Base-by-base conservation (phyloP, 1,140 invertebrate species). In the Drosophila tropicalis region DNA sequence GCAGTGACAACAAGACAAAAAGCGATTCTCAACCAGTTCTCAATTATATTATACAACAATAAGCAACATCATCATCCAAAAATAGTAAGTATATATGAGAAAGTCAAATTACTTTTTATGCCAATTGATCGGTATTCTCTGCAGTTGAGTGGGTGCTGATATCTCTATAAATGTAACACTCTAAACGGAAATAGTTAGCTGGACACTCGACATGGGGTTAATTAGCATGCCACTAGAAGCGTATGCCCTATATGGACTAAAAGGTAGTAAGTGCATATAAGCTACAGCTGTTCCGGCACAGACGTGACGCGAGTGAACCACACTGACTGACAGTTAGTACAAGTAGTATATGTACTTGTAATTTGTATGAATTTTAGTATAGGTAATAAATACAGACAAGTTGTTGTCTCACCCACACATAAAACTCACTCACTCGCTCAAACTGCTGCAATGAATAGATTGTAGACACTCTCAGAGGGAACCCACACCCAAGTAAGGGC, bases 211-310 rank as follows among this genome's bases (percentile, higher is more conserved):
- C 36, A 69, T 44, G 72, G 66, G 77, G 77, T 70, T 89, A 89
- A 90, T 89, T 89, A 90, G 69, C 84, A 89, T 89, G 84, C 89
- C 74, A 80, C 72, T 39, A 39, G 22, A 54, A 22, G 25, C 68
- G 22, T 32, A 47, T 63, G 70, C 84, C 80, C 85, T 73, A 90
- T 79, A 81, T 84, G 84, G 84, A 62, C 74, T 83, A 74, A 86
- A 79, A 72, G 75, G 36, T 68, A 85, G 60, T 64, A 68, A 67
- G 64, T 56, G 56, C 65, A 41, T 34, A 58, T 34, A 22, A 44
- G 64, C 39, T 69, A 74, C 81, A 81, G 69, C 57, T 79, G 80
- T 75, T 78, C 47, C 64, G 56, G 36, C 32, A 54, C 36, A 7
- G 19, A 66, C 17, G 29, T 66, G 68, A n/a, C 40, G 40, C 34